Conservation (phyloP, 2,797 vertebrate genomes). For the Chlorospingus flavigularis region DNA sequence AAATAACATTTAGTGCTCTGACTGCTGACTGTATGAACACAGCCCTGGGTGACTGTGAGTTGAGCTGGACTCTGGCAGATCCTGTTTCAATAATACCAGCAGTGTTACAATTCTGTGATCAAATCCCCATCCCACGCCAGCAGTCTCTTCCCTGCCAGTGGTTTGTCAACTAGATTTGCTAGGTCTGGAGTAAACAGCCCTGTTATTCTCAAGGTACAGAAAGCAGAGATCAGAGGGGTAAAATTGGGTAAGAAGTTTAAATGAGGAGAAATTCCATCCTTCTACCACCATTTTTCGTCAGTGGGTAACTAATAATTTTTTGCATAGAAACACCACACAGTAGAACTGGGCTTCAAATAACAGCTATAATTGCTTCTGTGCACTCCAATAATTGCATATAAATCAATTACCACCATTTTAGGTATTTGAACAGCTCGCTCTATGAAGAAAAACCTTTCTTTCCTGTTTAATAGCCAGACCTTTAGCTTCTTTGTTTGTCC, state of each 20-base stretch:
- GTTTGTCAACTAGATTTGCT: background rate
- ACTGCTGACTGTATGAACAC: background rate
- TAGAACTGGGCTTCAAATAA: background rate
- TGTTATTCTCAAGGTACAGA: background rate
- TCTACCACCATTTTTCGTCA: background rate
- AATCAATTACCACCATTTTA: constrained; percentile 35
- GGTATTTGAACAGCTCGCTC: background rate
- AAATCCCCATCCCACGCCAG: background rate
- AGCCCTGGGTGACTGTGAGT: background rate
- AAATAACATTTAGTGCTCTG: background rate
- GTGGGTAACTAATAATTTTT: background rate
- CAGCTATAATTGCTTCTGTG: constrained; percentile 40
- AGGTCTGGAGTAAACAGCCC: background rate
- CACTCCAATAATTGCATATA: constrained; percentile 35
- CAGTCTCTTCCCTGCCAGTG: background rate
- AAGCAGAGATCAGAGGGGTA: background rate
- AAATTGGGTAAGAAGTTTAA: background rate
- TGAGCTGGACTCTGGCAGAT: background rate
- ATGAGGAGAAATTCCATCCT: constrained; percentile 1
- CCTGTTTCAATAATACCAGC: background rate
- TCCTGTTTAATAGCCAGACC: constrained; percentile 47
- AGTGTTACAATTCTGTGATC: background rate
- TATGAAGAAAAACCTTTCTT: background rate
- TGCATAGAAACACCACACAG: constrained; percentile 7
- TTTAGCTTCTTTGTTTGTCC: constrained; percentile 54